These are phyloP conservation scores for Cydia strobilella DNA, from an alignment of 1,140 invertebrate species.

Conservation along the genomic window DNA sequence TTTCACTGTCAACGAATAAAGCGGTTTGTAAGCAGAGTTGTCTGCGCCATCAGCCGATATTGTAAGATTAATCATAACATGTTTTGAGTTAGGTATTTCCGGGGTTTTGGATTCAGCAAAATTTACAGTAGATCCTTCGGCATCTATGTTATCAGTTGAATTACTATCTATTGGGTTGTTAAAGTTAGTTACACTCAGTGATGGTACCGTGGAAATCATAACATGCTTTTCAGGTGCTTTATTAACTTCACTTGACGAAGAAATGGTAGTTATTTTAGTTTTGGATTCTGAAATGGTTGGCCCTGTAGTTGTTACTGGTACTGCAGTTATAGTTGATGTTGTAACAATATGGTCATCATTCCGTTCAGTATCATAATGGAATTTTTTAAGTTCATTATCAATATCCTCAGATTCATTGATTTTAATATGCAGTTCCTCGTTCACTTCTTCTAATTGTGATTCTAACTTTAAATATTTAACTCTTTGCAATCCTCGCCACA, in stretches of 20 bases:
- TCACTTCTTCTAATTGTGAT: slow-evolving; percentile 61
- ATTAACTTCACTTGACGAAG: slow-evolving; percentile 46
- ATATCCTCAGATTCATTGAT: slow-evolving; percentile 54
- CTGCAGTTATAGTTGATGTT: slow-evolving; percentile 38
- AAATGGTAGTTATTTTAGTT: slow-evolving; percentile 40
- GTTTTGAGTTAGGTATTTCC: slow-evolving; percentile 74
- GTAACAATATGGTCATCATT: slow-evolving; percentile 31
- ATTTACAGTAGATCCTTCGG: slow-evolving; percentile 54
- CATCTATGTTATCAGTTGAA: slow-evolving; percentile 38
- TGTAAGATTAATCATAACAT: slow-evolving; percentile 87
- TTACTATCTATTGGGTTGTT: slow-evolving; percentile 39
- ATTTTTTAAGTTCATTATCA: slow-evolving; percentile 54
- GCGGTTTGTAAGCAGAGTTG: slow-evolving; percentile 80
- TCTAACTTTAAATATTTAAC: slow-evolving; percentile 67
- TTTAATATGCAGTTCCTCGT: slow-evolving; percentile 65
- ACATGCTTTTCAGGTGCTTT: slow-evolving; percentile 50
- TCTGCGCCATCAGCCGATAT: slow-evolving; percentile 84
- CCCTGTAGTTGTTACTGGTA: slow-evolving; percentile 36
- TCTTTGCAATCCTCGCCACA: slow-evolving; percentile 69
- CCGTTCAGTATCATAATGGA: slow-evolving; percentile 58
- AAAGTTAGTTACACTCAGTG: slow-evolving; percentile 59
- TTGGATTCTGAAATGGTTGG: slow-evolving; percentile 38
- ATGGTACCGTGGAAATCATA: slow-evolving; percentile 45
- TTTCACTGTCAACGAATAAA: slow-evolving; percentile 87
- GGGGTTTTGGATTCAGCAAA: slow-evolving; percentile 57